phyloP scores from a whole-genome alignment of 2,888 invertebrate species.

The Philereme vetulata region DNA sequence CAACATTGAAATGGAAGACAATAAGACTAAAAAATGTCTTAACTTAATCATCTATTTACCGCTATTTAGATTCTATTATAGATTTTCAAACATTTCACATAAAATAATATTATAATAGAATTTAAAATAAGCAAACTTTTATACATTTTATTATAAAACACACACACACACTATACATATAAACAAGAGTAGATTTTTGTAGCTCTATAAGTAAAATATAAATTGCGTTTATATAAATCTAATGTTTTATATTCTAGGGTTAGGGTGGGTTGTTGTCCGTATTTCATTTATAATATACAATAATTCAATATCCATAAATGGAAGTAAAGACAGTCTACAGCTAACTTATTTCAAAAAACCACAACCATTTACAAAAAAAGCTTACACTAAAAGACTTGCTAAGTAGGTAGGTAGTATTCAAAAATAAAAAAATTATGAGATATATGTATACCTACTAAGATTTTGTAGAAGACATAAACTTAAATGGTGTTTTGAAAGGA shows the following conservation, averaged over 20 bases:
- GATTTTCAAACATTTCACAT: background rate
- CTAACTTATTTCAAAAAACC: constrained; percentile 27
- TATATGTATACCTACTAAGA: constrained; percentile 46
- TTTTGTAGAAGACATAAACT: constrained; percentile 71
- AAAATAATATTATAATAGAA: background rate
- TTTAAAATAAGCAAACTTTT: too few species aligned
- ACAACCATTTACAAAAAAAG: constrained; percentile 34
- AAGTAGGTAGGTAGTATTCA: background rate
- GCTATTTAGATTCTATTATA: too few species aligned
- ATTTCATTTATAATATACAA: constrained; percentile 60
- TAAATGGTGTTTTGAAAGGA: constrained; percentile 79
- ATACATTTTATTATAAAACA: background rate
- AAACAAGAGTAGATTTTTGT: background rate
- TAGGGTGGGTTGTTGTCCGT: constrained; percentile 81
- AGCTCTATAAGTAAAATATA: background rate
- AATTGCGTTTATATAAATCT: constrained; percentile 27
- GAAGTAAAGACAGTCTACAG: constrained; percentile 31
- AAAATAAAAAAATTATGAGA: constrained; percentile 9
- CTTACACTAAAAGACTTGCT: background rate
- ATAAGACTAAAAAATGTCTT: constrained; percentile 31
- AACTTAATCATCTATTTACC: background rate
- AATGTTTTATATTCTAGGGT: constrained; percentile 62
- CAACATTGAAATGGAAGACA: constrained; percentile 34
- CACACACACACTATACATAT: background rate
- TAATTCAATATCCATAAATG: constrained; percentile 33